Conservation (phyloP, 1,140 invertebrate species). For the Apis cerana region DNA sequence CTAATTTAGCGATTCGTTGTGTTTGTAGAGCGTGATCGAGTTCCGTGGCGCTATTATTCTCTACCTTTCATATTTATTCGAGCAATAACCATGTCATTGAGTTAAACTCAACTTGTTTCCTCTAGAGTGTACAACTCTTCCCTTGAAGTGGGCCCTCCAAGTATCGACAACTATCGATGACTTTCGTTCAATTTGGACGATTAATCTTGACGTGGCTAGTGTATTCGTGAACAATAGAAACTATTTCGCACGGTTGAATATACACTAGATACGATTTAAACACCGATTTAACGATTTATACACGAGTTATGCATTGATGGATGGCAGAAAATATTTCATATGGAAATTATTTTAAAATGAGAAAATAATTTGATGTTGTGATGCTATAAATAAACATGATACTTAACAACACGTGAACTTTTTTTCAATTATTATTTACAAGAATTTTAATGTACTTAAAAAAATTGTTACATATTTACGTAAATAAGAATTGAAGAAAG, state of each 20-base stretch:
- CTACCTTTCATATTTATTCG: conserved; percentile 26
- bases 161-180: conserved; percentile 28
- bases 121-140: background rate
- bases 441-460: too few species aligned
- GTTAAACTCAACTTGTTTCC: background rate
- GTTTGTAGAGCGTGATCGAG: background rate
- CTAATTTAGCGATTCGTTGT: background rate
- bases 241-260: background rate
- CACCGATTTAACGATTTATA: too few species aligned
- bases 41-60: background rate
- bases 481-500: too few species aligned
- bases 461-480: too few species aligned
- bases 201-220: background rate
- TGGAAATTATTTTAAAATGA: too few species aligned
- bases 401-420: background rate
- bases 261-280: background rate
- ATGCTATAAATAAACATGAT: too few species aligned
- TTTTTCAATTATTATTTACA: too few species aligned
- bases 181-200: background rate
- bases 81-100: background rate
- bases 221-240: background rate
- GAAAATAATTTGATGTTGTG: too few species aligned
- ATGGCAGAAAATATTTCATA: too few species aligned
- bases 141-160: background rate
- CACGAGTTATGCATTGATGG: too few species aligned